Evolutionary conservation across 1,140 invertebrate genomes (phyloP).

Genomic region (Mactra quadrangularis): DNA sequence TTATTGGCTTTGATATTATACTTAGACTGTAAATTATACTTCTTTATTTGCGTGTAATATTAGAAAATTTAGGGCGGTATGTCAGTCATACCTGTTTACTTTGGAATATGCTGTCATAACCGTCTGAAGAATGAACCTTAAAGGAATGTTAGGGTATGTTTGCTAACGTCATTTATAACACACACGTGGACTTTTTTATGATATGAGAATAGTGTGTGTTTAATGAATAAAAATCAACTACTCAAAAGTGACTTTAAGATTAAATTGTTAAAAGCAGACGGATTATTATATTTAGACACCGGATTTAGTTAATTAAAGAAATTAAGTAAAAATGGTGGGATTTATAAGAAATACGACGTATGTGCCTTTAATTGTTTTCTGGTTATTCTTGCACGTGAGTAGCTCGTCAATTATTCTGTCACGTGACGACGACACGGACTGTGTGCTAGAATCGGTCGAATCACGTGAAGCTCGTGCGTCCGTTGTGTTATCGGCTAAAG

Average conservation of each 20-base stretch:
- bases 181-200: neutral
- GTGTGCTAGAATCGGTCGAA: neutral
- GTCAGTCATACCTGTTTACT: neutral
- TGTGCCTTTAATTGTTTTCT: no score
- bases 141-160: neutral
- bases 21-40: slow-evolving; percentile 24
- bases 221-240: no score
- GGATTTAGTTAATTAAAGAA: no score
- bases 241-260: neutral
- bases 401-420: no score
- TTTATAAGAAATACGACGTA: no score
- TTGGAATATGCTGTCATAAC: neutral
- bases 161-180: neutral
- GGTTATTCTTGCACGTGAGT: neutral
- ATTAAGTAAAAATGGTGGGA: no score
- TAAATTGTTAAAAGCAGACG: neutral
- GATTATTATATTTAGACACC: neutral
- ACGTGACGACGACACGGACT: neutral
- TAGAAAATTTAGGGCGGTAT: neutral
- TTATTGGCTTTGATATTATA: slow-evolving; percentile 15
- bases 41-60: slow-evolving; percentile 9
- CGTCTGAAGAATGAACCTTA: neutral
- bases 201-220: neutral
- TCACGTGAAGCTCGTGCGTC: neutral
- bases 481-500: slow-evolving; percentile 16